A percentile compares a stretch with the other conserved stretches of the same genome.
These are phyloP conservation scores for Pantelozetes paolii DNA, from an alignment of 2,888 invertebrate genomes.

Conservation along the genomic window DNA sequence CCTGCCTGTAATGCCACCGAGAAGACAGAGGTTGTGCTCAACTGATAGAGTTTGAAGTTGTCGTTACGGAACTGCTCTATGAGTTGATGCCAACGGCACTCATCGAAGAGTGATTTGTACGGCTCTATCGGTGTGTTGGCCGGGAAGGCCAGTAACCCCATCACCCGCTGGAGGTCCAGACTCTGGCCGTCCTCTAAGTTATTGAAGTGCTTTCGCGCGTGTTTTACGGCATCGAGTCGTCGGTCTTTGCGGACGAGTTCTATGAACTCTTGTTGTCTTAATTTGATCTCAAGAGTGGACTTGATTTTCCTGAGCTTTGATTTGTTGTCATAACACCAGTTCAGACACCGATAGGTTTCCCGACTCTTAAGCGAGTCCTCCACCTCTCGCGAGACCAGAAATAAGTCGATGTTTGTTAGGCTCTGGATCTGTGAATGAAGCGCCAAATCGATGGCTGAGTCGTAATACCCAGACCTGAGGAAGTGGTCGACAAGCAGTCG, in stretches of 20 bases:
- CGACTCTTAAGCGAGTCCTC: constrained; percentile 75
- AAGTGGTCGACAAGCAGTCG: constrained; percentile 96
- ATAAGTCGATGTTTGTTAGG: constrained; percentile 78
- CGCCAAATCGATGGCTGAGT: constrained; percentile 81
- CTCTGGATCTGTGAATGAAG: constrained; percentile 66
- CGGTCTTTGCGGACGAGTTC: constrained; percentile 83
- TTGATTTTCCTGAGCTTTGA: constrained; percentile 88
- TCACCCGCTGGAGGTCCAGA: constrained; percentile 86
- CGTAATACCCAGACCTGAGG: constrained; percentile 88
- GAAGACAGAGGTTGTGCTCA: constrained; percentile 83
- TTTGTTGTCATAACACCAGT: constrained; percentile 95
- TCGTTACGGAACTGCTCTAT: constrained; percentile 87
- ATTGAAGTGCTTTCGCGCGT: constrained; percentile 88
- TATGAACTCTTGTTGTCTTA: constrained; percentile 88
- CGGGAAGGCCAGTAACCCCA: constrained; percentile 93
- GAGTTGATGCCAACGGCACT: constrained; percentile 75
- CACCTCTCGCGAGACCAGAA: constrained; percentile 59
- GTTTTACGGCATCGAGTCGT: constrained; percentile 83
- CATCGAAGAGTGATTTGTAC: constrained; percentile 55
- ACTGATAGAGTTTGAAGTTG: constrained; percentile 88
- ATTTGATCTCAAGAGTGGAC: constrained; percentile 80
- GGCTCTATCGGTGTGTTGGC: constrained; percentile 63
- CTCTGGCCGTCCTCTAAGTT: constrained; percentile 69
- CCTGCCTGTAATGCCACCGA: constrained; percentile 89
- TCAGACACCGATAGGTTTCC: constrained; percentile 80